Base-by-base conservation (phyloP, 35 echinoderm and acorn worm genomes). In the Heliocidaris erythrogramma region DNA sequence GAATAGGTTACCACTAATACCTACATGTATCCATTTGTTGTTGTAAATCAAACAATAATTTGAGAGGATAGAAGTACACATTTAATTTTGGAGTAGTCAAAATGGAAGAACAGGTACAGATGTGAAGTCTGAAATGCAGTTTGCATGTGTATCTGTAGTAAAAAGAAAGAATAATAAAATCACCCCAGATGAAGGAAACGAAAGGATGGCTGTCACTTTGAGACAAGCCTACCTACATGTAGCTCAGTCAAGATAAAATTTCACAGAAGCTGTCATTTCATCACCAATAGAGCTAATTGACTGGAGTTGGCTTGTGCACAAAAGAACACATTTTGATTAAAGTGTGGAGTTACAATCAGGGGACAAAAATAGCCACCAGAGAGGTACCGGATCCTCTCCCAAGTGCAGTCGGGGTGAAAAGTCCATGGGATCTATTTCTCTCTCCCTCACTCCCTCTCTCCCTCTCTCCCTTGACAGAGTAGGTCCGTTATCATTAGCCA, bases 301-400 rank as follows among this genome's bases (percentile, higher is more conserved):
- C 49, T 8, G 5, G 7, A 27, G 27, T 78, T 78, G 65, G 65
- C 65, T 78, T 7, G 21, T 27, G 65, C 65, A 78, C 65, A 78
- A 78, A 78, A 78, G 65, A 21, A 78, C 27, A 78, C 65, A 78
- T 78, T 78, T 78, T 78, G 65, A 78, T 78, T 78, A 78, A 78
- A 78, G 65, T 78, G 65, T 78, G 65, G 65, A 78, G 21, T 78
- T 78, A 78, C 65, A n/a, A 78, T 21, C 65, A 78, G 65, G 52
- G 65, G 65, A 21, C 27, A 24, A 18, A 78, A 78, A 78, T 78
- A 78, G 65, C 21, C 65, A 78, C 65, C 8, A 78, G 65, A 78
- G 21, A 21, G 65, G 21, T 24, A 78, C 65, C 17, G 21, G 18
- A 78, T n/a, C 61, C 11, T 16, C 65, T 78, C 8, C 5, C 17